Percentiles rank a stretch among this genome's conserved stretches.
phyloP scores from a whole-genome alignment of 1,140 invertebrate species.

The Lineus longissimus region DNA sequence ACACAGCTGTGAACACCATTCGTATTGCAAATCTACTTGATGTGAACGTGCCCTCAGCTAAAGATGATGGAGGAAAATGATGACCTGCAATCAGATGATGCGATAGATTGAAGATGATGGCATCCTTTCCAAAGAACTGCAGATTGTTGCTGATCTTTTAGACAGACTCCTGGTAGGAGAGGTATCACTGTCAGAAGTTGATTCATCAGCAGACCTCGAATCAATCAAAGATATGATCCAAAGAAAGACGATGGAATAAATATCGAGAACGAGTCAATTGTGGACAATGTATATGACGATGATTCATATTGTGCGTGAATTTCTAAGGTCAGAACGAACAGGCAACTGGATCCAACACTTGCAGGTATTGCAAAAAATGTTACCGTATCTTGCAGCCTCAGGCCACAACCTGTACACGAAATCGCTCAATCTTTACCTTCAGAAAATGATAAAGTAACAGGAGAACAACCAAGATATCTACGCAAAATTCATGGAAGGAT shows the following conservation, averaged over 20 bases:
- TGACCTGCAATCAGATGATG: background rate
- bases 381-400: slow-evolving; percentile 11
- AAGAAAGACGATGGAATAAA: background rate
- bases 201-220: background rate
- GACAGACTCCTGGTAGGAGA: background rate
- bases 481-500: slow-evolving; percentile 12
- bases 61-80: background rate
- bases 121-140: background rate
- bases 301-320: slow-evolving; percentile 43
- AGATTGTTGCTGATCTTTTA: background rate
- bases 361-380: background rate
- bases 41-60: background rate
- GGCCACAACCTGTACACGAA: slow-evolving; percentile 12
- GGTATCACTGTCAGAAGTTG: slow-evolving; percentile 1
- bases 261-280: slow-evolving; percentile 25
- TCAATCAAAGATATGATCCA: background rate
- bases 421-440: slow-evolving; percentile 48
- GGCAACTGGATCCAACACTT: slow-evolving; percentile 45
- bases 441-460: background rate
- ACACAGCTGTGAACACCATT: slow-evolving; percentile 14
- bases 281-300: slow-evolving; percentile 54
- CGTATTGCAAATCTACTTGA: background rate
- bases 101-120: background rate
- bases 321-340: slow-evolving; percentile 48
- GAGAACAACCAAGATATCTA: slow-evolving; percentile 5